Percentiles rank a stretch among this genome's conserved stretches.
These are phyloP conservation scores for Echeneis naucrates DNA, from an alignment of 2,797 vertebrate species.

Conservation along the genomic window DNA sequence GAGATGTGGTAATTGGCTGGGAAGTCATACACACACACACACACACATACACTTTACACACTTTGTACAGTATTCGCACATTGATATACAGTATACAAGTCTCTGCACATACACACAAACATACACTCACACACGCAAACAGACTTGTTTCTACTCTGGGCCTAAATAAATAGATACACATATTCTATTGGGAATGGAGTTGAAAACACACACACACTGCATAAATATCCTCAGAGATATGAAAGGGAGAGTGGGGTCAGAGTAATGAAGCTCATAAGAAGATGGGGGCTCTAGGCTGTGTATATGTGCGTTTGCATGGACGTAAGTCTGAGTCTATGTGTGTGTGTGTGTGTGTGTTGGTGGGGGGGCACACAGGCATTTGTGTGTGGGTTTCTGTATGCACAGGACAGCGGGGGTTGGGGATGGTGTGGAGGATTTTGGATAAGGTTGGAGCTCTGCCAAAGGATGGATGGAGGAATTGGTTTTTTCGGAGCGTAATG, in stretches of 20 bases:
- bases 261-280: constrained; percentile 79
- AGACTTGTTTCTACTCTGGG: constrained; percentile 55
- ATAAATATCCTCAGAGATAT: constrained; percentile 75
- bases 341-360: constrained; percentile 13
- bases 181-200: constrained; percentile 52
- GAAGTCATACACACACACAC: constrained; percentile 74
- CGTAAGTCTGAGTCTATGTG: constrained; percentile 23
- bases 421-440: constrained; percentile 70
- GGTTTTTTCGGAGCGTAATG: constrained; percentile 64
- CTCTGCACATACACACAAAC: constrained; percentile 28
- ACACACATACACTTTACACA: constrained; percentile 47
- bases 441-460: constrained; percentile 71
- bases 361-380: constrained; percentile 31
- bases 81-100: constrained; percentile 45
- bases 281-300: constrained; percentile 67
- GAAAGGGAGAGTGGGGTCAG: constrained; percentile 77
- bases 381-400: constrained; percentile 68
- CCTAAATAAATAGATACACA: constrained; percentile 62
- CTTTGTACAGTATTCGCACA: constrained; percentile 58
- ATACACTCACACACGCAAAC: constrained; percentile 46
- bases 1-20: constrained; percentile 88
- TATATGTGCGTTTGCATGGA: constrained; percentile 37
- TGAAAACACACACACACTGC: constrained; percentile 41
- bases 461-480: constrained; percentile 71
- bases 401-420: constrained; percentile 58